Evolutionary conservation across 2,888 invertebrate genomes (phyloP), one percentile per base, ranked within the genome.

Genomic region (Silvanus unidentatus): DNA sequence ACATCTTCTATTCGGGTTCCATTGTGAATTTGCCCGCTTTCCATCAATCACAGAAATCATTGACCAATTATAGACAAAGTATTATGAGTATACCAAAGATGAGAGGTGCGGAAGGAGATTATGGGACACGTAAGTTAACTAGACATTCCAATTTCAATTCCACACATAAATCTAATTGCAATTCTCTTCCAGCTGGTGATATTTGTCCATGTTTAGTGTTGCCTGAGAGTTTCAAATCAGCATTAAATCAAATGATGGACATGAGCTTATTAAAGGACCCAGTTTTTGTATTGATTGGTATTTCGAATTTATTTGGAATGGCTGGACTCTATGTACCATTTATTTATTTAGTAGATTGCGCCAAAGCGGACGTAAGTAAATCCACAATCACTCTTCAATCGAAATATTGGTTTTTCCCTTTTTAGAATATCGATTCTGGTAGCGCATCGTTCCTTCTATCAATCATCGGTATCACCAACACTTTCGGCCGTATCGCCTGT

Each of bases 1-100:
- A 98, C 73, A 96, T 97, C 64, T 97, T 98, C 77, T 97, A 97
- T 73, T 93, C 94, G 2, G 96, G 98, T 22, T 95, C 95, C 38
- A 89, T 98, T 15, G 79, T 87, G 49, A 91, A 97, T 73, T 78
- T 98, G 59, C 92, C 91, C 0, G 94, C 95, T 72, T 96, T 86
- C 74, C 88, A 90, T 74, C 88, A 90, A 69, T 92, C 91, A 47
- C 93, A 94, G 70, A 90, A 91, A 65, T 91, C 93, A 1, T 76
- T 96, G 43, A 84, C 87, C 43, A 88, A 88, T 54, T 96, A 95
- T 69, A 80, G 96, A 43, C 90, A 93, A 65, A 94, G 94, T 45
- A 89, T 95, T 35, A 78, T 94, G 32, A 92, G 93, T 44, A 77
- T 97, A 44, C 90, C 95, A 0, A 79, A 81, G 63, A 79, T 81